Conservation (phyloP, 2,797 vertebrate genomes). For the Sylvia borin region DNA sequence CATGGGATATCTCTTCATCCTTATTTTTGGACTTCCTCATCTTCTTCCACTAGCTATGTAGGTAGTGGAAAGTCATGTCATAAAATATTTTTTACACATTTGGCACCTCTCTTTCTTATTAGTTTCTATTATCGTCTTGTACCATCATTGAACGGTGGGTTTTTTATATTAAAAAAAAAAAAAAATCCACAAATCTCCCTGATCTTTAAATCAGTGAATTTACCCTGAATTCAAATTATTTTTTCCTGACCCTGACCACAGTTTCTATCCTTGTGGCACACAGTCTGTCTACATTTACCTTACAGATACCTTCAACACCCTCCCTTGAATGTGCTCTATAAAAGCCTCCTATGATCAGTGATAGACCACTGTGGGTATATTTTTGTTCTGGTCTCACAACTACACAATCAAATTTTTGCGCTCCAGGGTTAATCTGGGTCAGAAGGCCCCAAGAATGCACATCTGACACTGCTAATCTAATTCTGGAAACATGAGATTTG, state of each 20-base stretch:
- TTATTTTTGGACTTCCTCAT: background rate
- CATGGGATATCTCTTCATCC: background rate
- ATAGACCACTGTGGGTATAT: background rate
- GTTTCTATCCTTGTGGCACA: background rate
- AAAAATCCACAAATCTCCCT: background rate
- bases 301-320: background rate
- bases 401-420: constrained; percentile 8
- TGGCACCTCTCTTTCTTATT: background rate
- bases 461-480: constrained; percentile 53
- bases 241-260: background rate
- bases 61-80: background rate
- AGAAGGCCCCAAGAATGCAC: constrained; percentile 15
- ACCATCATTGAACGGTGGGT: background rate
- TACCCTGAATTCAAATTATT: background rate
- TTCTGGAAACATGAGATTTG: constrained; percentile 55
- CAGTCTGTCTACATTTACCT: background rate
- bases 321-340: background rate
- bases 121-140: background rate
- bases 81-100: background rate
- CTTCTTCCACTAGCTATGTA: background rate
- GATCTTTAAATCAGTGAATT: background rate
- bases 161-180: background rate
- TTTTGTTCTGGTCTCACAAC: background rate
- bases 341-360: background rate
- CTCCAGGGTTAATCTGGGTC: constrained; percentile 30